Conservation (phyloP, 2,797 vertebrate species). For the Sebastes reedi region DNA sequence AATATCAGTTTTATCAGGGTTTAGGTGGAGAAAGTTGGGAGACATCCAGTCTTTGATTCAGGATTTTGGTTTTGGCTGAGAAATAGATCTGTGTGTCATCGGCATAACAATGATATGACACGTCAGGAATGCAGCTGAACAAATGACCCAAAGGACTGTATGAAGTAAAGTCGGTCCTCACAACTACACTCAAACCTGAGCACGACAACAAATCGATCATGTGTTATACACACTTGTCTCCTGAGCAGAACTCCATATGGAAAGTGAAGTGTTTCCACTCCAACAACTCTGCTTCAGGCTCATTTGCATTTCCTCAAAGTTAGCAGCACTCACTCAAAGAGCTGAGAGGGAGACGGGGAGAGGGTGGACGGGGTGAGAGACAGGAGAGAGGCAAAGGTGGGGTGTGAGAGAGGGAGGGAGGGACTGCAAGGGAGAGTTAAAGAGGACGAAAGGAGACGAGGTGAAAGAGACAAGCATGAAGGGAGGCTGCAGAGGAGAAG, state of each 20-base stretch:
- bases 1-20: too few species aligned
- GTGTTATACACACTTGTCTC: background rate
- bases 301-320: conserved; percentile 28
- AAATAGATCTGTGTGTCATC: too few species aligned
- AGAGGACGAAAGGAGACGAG: background rate
- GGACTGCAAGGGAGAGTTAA: conserved; percentile 5
- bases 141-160: too few species aligned
- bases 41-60: too few species aligned
- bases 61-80: too few species aligned
- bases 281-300: background rate
- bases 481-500: background rate
- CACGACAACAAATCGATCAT: too few species aligned
- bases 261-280: conserved; percentile 15
- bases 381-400: background rate
- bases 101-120: too few species aligned
- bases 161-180: background rate
- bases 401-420: background rate
- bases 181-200: background rate
- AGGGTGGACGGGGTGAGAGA: background rate
- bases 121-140: too few species aligned
- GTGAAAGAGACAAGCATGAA: background rate
- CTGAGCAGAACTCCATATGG: background rate
- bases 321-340: background rate
- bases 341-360: background rate
- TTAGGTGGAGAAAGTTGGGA: too few species aligned